Evolutionary conservation across 2,888 invertebrate genomes (phyloP).

Genomic region (Campoplex nolae): DNA sequence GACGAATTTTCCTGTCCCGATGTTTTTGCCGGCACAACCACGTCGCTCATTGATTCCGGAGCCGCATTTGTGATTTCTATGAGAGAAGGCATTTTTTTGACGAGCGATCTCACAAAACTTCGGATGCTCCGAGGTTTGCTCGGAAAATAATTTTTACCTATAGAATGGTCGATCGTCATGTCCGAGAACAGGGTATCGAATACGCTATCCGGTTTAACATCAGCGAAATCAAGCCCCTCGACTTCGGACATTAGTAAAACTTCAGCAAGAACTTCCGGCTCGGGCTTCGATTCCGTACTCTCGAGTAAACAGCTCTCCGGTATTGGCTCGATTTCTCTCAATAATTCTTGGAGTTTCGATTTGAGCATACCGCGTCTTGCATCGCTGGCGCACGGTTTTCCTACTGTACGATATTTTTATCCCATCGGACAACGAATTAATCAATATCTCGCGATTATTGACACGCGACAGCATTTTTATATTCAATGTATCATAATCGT

Average conservation of each 20-base stretch:
- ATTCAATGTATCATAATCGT: background rate
- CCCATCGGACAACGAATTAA: no score
- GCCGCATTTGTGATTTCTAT: conserved; percentile 65
- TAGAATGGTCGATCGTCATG: conserved; percentile 59
- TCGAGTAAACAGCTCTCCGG: conserved; percentile 70
- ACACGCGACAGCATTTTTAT: background rate
- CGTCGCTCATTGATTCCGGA: conserved; percentile 62
- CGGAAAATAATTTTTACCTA: conserved; percentile 46
- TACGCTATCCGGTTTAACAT: conserved; percentile 66
- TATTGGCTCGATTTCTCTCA: conserved; percentile 69
- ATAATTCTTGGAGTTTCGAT: conserved; percentile 66
- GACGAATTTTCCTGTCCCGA: conserved; percentile 45
- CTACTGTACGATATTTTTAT: conserved; percentile 3
- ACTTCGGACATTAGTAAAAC: conserved; percentile 73
- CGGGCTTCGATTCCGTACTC: conserved; percentile 69
- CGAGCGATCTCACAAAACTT: background rate
- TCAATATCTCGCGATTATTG: background rate
- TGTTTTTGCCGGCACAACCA: conserved; percentile 65
- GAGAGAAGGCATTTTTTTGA: background rate
- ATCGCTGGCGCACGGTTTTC: conserved; percentile 53
- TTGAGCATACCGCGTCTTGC: conserved; percentile 58
- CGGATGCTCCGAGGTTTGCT: background rate
- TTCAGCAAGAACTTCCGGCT: conserved; percentile 73
- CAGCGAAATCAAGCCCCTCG: conserved; percentile 69
- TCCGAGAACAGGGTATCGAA: conserved; percentile 71